Conservation (phyloP, 2,797 vertebrate species). For the Gadopsis marmoratus region DNA sequence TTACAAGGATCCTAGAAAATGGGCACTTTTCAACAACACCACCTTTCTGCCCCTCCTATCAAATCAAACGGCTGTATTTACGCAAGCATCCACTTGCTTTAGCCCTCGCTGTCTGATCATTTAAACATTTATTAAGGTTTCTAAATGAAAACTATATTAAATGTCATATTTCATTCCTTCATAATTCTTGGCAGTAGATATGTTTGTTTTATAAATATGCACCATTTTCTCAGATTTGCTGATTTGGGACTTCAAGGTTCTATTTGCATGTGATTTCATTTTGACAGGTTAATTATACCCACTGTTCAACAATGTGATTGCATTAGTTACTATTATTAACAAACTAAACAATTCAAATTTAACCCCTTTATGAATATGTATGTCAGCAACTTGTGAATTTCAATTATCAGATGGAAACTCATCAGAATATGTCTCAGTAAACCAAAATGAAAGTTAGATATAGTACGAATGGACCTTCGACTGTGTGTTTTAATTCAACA, state of each 20-base stretch:
- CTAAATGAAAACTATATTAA: neutral
- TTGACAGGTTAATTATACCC: constrained; percentile 1
- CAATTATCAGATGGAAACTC: constrained; percentile 26
- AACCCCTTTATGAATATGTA: neutral
- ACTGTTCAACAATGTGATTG: neutral
- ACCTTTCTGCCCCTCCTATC: neutral
- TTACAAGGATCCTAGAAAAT: neutral
- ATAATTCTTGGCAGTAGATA: neutral
- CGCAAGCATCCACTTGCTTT: constrained; percentile 12
- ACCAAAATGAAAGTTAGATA: constrained; percentile 35
- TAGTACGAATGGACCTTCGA: constrained; percentile 29
- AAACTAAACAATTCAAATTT: neutral
- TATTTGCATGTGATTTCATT: constrained; percentile 24
- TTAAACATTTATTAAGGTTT: constrained; percentile 1
- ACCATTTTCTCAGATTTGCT: constrained; percentile 14
- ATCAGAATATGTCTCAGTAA: constrained; percentile 26
- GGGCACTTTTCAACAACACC: neutral
- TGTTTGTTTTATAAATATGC: constrained; percentile 10
- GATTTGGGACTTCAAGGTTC: constrained; percentile 9
- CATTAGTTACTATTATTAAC: constrained; percentile 7
- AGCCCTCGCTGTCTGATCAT: neutral
- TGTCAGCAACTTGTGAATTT: neutral
- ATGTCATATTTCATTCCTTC: neutral
- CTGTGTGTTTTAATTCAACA: constrained; percentile 34
- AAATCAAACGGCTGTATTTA: neutral